Evolutionary conservation across 2,888 invertebrate genomes (phyloP).

Genomic region (Prosapia bicincta): DNA sequence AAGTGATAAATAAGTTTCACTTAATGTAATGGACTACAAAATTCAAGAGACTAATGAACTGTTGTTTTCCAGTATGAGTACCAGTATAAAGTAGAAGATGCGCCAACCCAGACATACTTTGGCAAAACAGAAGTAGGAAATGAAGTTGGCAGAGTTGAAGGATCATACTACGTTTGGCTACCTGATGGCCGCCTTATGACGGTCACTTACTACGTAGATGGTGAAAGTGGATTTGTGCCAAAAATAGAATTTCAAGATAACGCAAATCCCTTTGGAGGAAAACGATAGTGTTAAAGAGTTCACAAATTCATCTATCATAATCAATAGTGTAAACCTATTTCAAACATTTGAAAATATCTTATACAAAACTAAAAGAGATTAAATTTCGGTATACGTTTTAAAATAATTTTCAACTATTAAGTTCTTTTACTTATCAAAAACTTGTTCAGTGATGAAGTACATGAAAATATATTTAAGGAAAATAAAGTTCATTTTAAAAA

Average conservation of each 20-base stretch:
- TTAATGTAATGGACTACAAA: no score
- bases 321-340: not conserved
- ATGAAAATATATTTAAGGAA: no score
- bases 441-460: no score
- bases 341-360: no score
- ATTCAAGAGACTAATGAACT: no score
- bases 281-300: not conserved
- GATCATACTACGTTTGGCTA: constrained; percentile 63
- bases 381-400: no score
- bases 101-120: constrained; percentile 62
- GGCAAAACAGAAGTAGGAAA: constrained; percentile 66
- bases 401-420: no score
- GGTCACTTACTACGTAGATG: constrained; percentile 67
- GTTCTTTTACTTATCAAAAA: no score
- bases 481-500: no score
- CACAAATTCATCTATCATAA: no score
- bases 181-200: constrained; percentile 71
- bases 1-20: no score
- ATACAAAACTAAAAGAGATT: not conserved
- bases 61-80: constrained; percentile 67
- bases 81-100: constrained; percentile 70
- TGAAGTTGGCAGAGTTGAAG: constrained; percentile 59
- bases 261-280: constrained; percentile 52
- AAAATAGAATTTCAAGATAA: constrained; percentile 62
- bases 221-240: constrained; percentile 68